A percentile compares a stretch with the other conserved stretches of the same genome.
These are phyloP conservation scores for Tholera decimalis DNA, from an alignment of 2,888 invertebrate genomes.

Conservation along the genomic window DNA sequence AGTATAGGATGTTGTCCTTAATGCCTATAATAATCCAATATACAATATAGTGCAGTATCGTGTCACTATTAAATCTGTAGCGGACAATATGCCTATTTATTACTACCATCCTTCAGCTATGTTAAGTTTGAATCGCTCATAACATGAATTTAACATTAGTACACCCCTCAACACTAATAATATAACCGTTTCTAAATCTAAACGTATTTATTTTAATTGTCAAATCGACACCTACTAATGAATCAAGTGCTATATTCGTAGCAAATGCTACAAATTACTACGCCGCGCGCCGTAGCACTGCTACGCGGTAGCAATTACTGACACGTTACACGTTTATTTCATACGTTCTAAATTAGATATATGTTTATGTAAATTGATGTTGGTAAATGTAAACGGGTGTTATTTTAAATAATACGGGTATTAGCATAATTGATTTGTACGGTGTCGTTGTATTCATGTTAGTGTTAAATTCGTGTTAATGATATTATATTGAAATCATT, in stretches of 20 bases:
- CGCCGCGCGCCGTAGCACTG: constrained; percentile 55
- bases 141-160: neutral
- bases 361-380: constrained; percentile 34
- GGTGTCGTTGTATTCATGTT: neutral
- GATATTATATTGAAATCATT: neutral
- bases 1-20: no score
- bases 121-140: neutral
- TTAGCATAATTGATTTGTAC: constrained; percentile 23
- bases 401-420: constrained; percentile 19
- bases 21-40: neutral
- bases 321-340: neutral
- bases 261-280: constrained; percentile 51
- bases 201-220: constrained; percentile 43
- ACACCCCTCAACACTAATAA: constrained; percentile 4
- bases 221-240: constrained; percentile 44
- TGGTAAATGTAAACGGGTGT: constrained; percentile 17
- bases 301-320: constrained; percentile 50
- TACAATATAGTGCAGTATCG: no score
- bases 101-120: neutral
- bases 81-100: neutral
- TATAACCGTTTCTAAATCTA: constrained; percentile 15
- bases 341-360: constrained; percentile 26
- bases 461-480: neutral
- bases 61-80: no score
- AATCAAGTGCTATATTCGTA: constrained; percentile 36